Conservation (phyloP, 30 jellyfish, hydroid and myxozoan species). For the Morbakka virulenta region DNA sequence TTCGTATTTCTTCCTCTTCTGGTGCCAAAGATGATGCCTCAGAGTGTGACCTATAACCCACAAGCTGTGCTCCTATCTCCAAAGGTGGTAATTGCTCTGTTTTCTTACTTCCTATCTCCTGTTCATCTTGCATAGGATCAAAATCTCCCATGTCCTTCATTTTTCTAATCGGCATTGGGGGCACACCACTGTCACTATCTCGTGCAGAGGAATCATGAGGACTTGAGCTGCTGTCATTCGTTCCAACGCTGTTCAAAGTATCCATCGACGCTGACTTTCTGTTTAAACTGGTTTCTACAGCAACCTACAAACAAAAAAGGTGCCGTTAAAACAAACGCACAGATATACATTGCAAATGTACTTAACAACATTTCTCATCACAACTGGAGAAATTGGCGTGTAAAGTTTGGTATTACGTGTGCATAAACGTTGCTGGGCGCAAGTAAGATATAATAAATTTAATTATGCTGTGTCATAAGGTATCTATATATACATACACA, state of each 20-base stretch:
- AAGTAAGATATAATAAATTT: no score
- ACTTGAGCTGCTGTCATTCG: constrained; percentile 61
- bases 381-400: no score
- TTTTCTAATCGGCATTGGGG: constrained; percentile 98
- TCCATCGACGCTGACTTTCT: constrained; percentile 76
- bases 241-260: constrained; percentile 76
- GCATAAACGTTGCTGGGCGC: no score
- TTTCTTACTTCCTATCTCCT: constrained; percentile 41
- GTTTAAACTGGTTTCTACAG: constrained; percentile 39
- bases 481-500: no score
- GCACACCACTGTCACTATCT: constrained; percentile 82
- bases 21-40: constrained; percentile 28
- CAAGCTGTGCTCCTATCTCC: constrained; percentile 45
- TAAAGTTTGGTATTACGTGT: no score
- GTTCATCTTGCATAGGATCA: constrained; percentile 45
- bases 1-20: constrained; percentile 46
- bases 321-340: neutral
- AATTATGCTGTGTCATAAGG: no score
- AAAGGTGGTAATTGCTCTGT: constrained; percentile 40
- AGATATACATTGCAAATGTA: neutral
- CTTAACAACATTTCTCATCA: neutral
- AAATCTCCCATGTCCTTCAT: constrained; percentile 83
- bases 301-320: neutral
- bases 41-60: constrained; percentile 58
- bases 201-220: constrained; percentile 77